Percentiles rank a stretch among this genome's conserved stretches.
These are phyloP conservation scores for Coleophora deauratella DNA, from an alignment of 2,888 invertebrate species.

Conservation along the genomic window DNA sequence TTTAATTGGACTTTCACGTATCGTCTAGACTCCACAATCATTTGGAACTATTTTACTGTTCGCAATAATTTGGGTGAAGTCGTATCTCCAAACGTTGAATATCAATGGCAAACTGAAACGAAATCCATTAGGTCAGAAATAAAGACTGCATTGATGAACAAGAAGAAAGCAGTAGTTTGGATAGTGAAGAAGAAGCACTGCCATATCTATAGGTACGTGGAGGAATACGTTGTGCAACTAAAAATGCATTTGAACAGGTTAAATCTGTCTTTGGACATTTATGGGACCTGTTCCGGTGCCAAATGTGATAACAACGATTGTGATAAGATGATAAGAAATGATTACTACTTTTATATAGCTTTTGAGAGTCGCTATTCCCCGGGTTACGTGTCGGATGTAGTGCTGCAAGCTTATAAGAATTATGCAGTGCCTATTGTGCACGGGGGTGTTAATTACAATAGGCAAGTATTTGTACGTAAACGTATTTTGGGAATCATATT, in stretches of 20 bases:
- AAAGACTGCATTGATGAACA: conserved; percentile 26
- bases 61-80: conserved; percentile 25
- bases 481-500: no score
- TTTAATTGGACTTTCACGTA: no score
- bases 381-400: no score
- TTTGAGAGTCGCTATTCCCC: no score
- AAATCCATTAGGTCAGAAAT: conserved; percentile 19
- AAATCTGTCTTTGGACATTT: conserved; percentile 37
- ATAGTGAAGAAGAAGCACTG: conserved; percentile 39
- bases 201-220: conserved; percentile 25
- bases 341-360: no score
- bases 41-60: conserved; percentile 39
- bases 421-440: no score
- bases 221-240: conserved; percentile 33
- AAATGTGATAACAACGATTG: no score
- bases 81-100: conserved; percentile 31
- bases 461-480: no score
- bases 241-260: conserved; percentile 39
- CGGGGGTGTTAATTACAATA: no score
- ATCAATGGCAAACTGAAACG: conserved; percentile 23
- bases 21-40: no score
- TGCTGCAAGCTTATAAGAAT: no score
- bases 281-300: conserved; percentile 35
- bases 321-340: no score
- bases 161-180: conserved; percentile 43